Base-by-base conservation (phyloP, 2,888 invertebrate species). In the Lepidocyrtinus sp. region DNA sequence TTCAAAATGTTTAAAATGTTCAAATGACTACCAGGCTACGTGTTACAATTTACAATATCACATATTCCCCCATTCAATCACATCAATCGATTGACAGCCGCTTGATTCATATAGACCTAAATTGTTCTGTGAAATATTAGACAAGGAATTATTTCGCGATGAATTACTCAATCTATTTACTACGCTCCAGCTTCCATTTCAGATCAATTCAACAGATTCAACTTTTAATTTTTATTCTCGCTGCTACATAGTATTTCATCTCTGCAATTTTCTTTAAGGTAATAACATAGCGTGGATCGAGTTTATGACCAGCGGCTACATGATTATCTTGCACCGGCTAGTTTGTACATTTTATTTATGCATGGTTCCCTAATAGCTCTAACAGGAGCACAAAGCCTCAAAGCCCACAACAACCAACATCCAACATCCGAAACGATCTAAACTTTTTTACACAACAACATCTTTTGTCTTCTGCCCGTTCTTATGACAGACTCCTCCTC, bases 401-500 rank as follows among this genome's bases (percentile, higher is more conserved):
- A n/a, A n/a, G n/a, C n/a, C 36, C 36, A 36, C 36, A 36, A 7
- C 21, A 59, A 21, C 15, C 59, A 15, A 59, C 59, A 59, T 59
- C 22, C n/a, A n/a, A n/a, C n/a, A n/a, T n/a, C n/a, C n/a, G n/a
- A n/a, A n/a, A 59, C 22, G 22, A 59, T 59, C 19, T 59, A 59
- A 59, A 71, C 62, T 63, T 55, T 79, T 73, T 70, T 59, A 59
- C 21, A 27, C 55, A 74, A 62, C 45, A 67, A 64, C 45, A 69
- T 74, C 73, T 72, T 78, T 79, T 74, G 79, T 79, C 79, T 79
- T 74, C 70, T 74, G 74, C 65, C 78, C 74, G 68, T 79, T 79
- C 79, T 79, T 69, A 74, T 70, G 79, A 74, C 79, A 79, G 79
- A 70, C 79, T 79, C 79, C 79, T 63, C 79, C 79, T 36, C 79